phyloP scores from a whole-genome alignment of 2,113 vertebrate species.

The Zosterops japonicus region DNA sequence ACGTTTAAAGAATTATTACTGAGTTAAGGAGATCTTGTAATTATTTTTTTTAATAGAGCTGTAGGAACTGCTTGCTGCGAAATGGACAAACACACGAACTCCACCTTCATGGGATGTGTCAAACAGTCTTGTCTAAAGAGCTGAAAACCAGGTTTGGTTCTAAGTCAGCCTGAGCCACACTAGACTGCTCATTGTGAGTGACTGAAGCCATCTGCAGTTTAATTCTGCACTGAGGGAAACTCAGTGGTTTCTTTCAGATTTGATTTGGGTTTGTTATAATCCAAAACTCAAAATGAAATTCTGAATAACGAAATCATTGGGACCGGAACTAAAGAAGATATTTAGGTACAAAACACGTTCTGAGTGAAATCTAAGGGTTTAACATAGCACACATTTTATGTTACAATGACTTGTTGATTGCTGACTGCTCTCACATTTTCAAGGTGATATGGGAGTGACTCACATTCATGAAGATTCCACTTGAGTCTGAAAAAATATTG shows the following conservation, averaged over 20 bases:
- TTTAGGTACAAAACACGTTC: background rate
- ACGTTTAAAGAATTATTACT: background rate
- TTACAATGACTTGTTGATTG: background rate
- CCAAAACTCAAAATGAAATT: background rate
- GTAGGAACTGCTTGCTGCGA: background rate
- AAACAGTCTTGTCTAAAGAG: background rate
- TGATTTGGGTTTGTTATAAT: background rate
- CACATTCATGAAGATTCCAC: background rate
- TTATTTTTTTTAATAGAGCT: background rate
- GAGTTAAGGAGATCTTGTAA: background rate
- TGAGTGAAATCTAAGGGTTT: background rate
- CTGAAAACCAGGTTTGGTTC: background rate
- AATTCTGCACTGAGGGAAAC: background rate
- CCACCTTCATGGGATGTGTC: background rate
- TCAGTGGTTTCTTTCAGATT: background rate
- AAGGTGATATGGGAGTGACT: background rate
- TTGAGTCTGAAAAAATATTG: background rate
- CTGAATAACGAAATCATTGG: background rate
- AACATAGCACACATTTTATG: background rate
- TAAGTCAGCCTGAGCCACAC: background rate
- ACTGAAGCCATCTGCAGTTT: background rate
- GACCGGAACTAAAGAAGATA: background rate
- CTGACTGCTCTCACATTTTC: background rate
- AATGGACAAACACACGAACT: background rate
- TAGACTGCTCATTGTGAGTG: background rate